phyloP scores from a whole-genome alignment of 2,113 vertebrate species.

The Drymodes brunneopygia region DNA sequence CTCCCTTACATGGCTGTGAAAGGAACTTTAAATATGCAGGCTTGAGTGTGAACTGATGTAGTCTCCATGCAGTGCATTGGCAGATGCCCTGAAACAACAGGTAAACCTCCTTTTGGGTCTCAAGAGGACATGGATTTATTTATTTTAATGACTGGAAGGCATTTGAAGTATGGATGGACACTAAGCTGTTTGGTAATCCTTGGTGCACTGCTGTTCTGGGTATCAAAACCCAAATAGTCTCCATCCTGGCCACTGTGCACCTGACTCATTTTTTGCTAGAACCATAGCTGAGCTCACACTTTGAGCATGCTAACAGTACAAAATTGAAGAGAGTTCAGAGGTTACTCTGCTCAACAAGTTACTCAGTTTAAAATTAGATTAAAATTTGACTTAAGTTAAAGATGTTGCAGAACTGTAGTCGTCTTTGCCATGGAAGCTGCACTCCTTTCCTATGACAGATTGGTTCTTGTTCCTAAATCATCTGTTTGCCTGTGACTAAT shows the following conservation, averaged over 20 bases:
- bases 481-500: slow-evolving; percentile 50
- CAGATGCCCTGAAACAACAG: background rate
- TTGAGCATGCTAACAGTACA: background rate
- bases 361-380: slow-evolving; percentile 49
- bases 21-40: background rate
- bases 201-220: background rate
- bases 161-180: background rate
- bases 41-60: background rate
- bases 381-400: slow-evolving; percentile 36
- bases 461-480: slow-evolving; percentile 29
- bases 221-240: background rate
- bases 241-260: background rate
- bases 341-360: slow-evolving; percentile 18
- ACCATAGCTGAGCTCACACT: background rate
- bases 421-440: background rate
- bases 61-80: background rate
- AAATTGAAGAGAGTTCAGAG: slow-evolving; percentile 2
- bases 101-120: background rate
- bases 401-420: background rate
- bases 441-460: background rate
- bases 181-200: background rate
- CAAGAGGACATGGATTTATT: background rate
- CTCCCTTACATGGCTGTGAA: background rate
- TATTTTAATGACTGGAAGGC: background rate
- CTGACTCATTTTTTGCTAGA: background rate